These are phyloP conservation scores for Bucco capensis DNA, from an alignment of 2,113 vertebrate genomes.

Conservation along the genomic window DNA sequence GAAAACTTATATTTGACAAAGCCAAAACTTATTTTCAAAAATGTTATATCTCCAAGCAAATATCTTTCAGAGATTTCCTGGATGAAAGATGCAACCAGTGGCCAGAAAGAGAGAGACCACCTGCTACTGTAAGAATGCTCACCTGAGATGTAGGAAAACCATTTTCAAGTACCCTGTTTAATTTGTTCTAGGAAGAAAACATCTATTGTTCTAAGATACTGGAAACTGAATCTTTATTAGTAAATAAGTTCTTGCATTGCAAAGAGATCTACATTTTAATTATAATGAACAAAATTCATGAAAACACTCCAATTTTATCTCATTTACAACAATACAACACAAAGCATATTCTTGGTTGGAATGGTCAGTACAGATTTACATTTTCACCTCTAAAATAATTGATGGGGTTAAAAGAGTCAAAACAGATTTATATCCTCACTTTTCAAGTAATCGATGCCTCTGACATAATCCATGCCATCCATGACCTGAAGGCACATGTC, in stretches of 20 bases:
- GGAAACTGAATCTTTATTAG: not conserved
- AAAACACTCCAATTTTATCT: not conserved
- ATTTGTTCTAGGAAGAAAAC: not conserved
- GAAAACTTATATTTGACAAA: not conserved
- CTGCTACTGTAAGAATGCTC: not conserved
- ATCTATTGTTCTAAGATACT: not conserved
- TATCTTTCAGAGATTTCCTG: too few species aligned
- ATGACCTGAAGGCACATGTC: not conserved
- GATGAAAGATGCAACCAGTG: not conserved
- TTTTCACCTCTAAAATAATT: not conserved
- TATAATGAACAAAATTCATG: not conserved
- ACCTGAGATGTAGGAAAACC: not conserved
- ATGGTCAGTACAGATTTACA: rapidly evolving
- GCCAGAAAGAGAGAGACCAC: not conserved
- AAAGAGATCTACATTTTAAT: not conserved
- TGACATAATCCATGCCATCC: not conserved
- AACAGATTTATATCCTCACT: not conserved
- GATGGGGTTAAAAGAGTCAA: not conserved
- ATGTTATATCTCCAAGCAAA: not conserved
- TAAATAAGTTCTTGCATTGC: not conserved
- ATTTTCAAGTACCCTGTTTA: not conserved
- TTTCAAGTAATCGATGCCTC: not conserved
- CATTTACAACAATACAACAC: not conserved
- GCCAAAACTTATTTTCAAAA: not conserved
- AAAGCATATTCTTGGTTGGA: not conserved